Evolutionary conservation across 1,140 invertebrate genomes (phyloP).

Genomic region (Pseudomyrmex cubaensis): DNA sequence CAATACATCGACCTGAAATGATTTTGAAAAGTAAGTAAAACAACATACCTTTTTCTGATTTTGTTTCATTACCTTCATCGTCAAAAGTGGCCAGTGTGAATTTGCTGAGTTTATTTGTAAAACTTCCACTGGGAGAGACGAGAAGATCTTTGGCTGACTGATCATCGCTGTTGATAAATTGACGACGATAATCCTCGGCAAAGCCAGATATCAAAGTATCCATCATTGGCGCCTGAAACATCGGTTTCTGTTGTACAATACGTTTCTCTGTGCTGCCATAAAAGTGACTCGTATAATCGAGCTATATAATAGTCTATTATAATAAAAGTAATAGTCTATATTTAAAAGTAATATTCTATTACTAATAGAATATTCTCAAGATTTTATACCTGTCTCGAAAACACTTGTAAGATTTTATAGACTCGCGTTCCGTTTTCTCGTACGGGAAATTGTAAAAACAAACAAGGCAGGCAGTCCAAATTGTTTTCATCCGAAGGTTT

Average conservation of each 20-base stretch:
- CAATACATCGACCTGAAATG: constrained; percentile 88
- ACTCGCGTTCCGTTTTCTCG: constrained; percentile 93
- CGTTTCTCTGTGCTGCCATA: no score
- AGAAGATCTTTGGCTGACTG: constrained; percentile 84
- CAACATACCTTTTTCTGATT: neutral
- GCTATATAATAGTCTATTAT: neutral
- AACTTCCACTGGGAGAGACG: constrained; percentile 83
- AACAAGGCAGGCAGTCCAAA: constrained; percentile 94
- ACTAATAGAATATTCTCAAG: neutral
- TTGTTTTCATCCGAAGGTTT: constrained; percentile 93
- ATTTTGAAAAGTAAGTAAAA: constrained; percentile 43
- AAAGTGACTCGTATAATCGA: no score
- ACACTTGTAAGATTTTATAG: constrained; percentile 95
- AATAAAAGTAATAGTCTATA: constrained; percentile 29
- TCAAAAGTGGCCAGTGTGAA: constrained; percentile 95
- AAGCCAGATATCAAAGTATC: constrained; percentile 95
- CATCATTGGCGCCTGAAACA: constrained; percentile 92
- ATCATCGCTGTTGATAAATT: constrained; percentile 80
- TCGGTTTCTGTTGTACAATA: neutral
- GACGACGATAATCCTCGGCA: constrained; percentile 89
- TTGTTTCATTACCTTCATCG: constrained; percentile 88
- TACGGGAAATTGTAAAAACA: constrained; percentile 95
- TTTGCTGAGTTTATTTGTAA: constrained; percentile 94
- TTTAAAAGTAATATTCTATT: neutral
- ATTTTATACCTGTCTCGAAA: constrained; percentile 90